These are phyloP conservation scores for Drosophila varians DNA, from an alignment of 1,140 invertebrate genomes.

Conservation along the genomic window DNA sequence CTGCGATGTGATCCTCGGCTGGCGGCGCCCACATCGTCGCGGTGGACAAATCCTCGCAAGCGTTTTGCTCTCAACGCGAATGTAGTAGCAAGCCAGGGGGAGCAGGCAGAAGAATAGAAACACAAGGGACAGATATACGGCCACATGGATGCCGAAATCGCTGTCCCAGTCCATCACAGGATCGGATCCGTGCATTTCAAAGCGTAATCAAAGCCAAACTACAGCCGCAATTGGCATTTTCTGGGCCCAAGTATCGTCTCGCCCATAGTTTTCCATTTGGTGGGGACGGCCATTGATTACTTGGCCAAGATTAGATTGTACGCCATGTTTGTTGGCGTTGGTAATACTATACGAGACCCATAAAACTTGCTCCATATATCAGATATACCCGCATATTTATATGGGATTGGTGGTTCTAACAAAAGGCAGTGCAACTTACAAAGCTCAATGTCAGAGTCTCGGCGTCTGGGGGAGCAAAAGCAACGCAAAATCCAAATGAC, in stretches of 20 bases:
- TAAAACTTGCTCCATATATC: conserved; percentile 37
- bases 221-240: conserved; percentile 37
- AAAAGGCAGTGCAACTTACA: conserved; percentile 22
- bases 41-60: conserved; percentile 63
- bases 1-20: conserved; percentile 6
- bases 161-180: conserved; percentile 32
- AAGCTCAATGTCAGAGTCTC: conserved; percentile 13
- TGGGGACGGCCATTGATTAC: conserved; percentile 36
- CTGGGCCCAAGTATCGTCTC: conserved; percentile 14
- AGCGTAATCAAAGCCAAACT: conserved; percentile 15
- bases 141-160: conserved; percentile 37
- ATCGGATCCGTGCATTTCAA: conserved; percentile 10
- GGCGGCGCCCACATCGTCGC: conserved; percentile 41
- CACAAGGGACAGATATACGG: conserved; percentile 45
- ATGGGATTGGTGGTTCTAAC: background rate
- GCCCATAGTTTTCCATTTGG: conserved; percentile 26
- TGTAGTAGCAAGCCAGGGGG: conserved; percentile 65
- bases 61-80: conserved; percentile 61
- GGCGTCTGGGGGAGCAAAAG: conserved; percentile 29
- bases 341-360: conserved; percentile 13
- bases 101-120: conserved; percentile 58
- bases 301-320: conserved; percentile 35
- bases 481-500: conserved; percentile 50
- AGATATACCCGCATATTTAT: conserved; percentile 10
- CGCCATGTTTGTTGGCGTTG: conserved; percentile 33